These are phyloP conservation scores for Akabosia matsudoensis DNA, from an alignment of 1,140 invertebrate species.

Conservation along the genomic window DNA sequence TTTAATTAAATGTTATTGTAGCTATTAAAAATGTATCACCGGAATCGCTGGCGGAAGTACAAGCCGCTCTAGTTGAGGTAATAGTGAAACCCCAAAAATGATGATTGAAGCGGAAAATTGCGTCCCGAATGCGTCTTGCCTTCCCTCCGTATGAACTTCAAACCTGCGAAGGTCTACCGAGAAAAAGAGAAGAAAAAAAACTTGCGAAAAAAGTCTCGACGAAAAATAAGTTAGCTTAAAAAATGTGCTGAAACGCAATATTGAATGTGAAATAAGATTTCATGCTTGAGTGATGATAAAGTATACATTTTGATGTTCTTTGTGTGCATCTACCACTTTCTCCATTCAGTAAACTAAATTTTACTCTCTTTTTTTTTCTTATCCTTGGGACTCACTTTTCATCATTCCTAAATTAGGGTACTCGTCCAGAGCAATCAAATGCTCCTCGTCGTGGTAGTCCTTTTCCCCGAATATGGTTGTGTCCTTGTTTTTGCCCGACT, in stretches of 20 bases:
- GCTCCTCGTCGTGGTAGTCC: slow-evolving; percentile 18
- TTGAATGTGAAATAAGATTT: no score
- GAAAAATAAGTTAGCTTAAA: no score
- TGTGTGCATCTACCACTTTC: no score
- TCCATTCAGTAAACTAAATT: not conserved
- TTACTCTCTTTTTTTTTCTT: no score
- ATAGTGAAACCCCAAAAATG: slow-evolving; percentile 24
- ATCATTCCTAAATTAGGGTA: slow-evolving; percentile 11
- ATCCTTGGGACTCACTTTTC: not conserved
- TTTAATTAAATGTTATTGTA: not conserved
- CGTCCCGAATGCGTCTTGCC: slow-evolving; percentile 23
- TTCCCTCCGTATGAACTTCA: slow-evolving; percentile 26
- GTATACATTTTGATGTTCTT: not conserved
- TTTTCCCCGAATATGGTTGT: not conserved
- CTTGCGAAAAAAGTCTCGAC: no score
- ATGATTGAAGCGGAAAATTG: slow-evolving; percentile 32
- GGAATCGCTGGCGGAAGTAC: slow-evolving; percentile 31
- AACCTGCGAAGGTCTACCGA: slow-evolving; percentile 14
- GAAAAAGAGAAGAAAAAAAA: slow-evolving; percentile 2
- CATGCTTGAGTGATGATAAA: not conserved
- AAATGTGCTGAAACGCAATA: no score
- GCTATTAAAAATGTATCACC: slow-evolving; percentile 15
- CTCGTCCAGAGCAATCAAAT: not conserved
- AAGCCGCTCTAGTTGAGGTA: slow-evolving; percentile 23
- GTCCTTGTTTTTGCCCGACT: not conserved